Evolutionary conservation across 2,888 invertebrate species (phyloP), one percentile per base, ranked within the genome.

Genomic region (Drosophila setosimentum): DNA sequence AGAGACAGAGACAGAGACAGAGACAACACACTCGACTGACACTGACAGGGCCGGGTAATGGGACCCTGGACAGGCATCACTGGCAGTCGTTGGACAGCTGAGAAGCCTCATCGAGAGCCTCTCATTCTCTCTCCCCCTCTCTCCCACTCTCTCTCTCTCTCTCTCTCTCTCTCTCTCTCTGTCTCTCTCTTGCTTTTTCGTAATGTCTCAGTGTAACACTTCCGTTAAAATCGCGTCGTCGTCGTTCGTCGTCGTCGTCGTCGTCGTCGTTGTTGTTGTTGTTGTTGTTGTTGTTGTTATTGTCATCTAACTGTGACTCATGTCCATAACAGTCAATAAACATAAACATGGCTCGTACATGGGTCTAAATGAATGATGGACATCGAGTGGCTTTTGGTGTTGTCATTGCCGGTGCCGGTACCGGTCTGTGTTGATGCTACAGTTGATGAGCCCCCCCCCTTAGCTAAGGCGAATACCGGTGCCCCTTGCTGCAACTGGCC

Each of bases 241-340:
- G 77, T 66, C 63, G 58, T 68, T 68, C 53, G 69, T 32, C 81
- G 74, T 78, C 66, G 76, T 66, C 57, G 75, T 66, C 62, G 60
- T 65, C 48, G 69, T 0, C 0, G 33, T 13, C 2, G 5, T 13
- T 33, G 33, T 35, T 35, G 35, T 7, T 35, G 35, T 35, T 35
- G n/a, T 0, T 2, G 33, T 13, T 5, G 5, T 13, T 33, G 33
- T 35, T 35, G 35, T 7, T 35, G 35, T 35, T 35, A 7, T 35
- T 35, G 77, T 68, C 63, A 63, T 78, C 77, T 90, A 84, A 90
- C 88, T 86, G 90, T 84, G 89, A 87, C 90, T 88, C 90, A 83
- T 88, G 88, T 88, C 88, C 90, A 90, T 88, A 90, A 89, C 86
- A 84, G 84, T 87, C 89, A 89, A 89, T 89, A 89, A 88, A 87